Base-by-base conservation (phyloP, 2,888 invertebrate species). In the Blera fallax region DNA sequence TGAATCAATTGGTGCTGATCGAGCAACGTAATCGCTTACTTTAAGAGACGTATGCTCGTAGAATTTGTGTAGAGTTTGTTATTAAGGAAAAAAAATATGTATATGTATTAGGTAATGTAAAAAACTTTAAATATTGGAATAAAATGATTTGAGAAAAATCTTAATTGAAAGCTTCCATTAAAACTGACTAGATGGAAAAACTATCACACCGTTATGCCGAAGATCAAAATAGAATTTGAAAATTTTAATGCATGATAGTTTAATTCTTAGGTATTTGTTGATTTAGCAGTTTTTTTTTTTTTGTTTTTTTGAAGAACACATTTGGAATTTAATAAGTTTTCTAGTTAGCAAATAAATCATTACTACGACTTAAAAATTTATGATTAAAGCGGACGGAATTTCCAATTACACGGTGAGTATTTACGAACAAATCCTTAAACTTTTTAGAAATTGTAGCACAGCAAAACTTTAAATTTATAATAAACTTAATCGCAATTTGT, bases 381-480 rank as follows among this genome's bases (percentile, higher is more conserved):
- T 43, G 27, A 52, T 70, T 54, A 29, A 74, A 84, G 84, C 84
- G 84, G 84, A 84, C 84, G 84, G 84, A 84, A 74, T 84, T 78
- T 79, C 70, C 50, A 74, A 84, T 74, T 84, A 84, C 52, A 74
- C 79, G 69, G 69, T 79, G 70, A 79, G 74, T 79, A 73, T 78
- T 73, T 67, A 69, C 73, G 40, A 78, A 83, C 60, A 64, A 82
- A 83, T 67, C 10, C 16, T 69, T 62, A 16, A 58, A 50, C 10
- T 72, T 40, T 24, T 67, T 40, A 76, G 37, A 58, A 76, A 37
- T 27, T 50, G 45, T 14, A 52, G 67, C 60, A 60, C 14, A 58
- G 50, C 48, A 58, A 60, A 40, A 56, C 21, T 56, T 62, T 14
- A 62, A 52, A 4, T 62, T 14, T 56, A 10, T 72, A 29, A 21